A percentile compares a stretch with the other conserved stretches of the same genome.
Conservation (phyloP, 2,888 invertebrate species). For the Chaetogeoica ovagalla region DNA sequence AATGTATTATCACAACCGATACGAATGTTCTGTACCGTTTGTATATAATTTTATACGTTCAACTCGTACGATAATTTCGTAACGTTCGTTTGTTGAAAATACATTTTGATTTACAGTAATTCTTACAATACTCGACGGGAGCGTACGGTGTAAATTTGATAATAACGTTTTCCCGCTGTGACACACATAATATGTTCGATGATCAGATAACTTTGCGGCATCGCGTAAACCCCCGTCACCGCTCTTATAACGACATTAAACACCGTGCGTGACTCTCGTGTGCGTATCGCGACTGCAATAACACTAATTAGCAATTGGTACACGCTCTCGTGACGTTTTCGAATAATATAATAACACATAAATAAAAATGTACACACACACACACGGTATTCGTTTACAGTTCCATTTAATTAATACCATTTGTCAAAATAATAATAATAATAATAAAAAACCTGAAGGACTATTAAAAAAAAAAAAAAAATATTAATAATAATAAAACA, state of each 20-base stretch:
- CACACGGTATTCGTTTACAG: neutral
- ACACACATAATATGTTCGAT: slow-evolving; percentile 17
- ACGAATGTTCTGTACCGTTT: no score
- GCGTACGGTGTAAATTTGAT: slow-evolving; percentile 11
- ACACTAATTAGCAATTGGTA: slow-evolving; percentile 10
- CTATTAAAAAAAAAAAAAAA: no score
- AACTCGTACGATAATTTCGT: no score
- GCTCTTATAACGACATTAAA: slow-evolving; percentile 20
- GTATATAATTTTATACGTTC: no score
- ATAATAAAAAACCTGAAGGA: neutral
- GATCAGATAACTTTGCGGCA: slow-evolving; percentile 8
- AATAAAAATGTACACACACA: neutral
- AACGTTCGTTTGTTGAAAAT: no score
- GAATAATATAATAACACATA: neutral
- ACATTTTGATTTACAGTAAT: slow-evolving; percentile 3
- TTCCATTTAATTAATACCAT: neutral
- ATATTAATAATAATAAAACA: neutral
- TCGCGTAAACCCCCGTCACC: neutral
- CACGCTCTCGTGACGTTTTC: neutral
- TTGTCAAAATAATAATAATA: no score
- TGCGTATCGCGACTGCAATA: slow-evolving; percentile 2
- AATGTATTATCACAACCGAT: no score
- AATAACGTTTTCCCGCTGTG: slow-evolving; percentile 1
- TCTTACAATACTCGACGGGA: neutral
- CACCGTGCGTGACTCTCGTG: slow-evolving; percentile 18